Evolutionary conservation across 2,888 invertebrate genomes (phyloP), one percentile per base, ranked within the genome.

Genomic region (Cyclophora albipunctata): DNA sequence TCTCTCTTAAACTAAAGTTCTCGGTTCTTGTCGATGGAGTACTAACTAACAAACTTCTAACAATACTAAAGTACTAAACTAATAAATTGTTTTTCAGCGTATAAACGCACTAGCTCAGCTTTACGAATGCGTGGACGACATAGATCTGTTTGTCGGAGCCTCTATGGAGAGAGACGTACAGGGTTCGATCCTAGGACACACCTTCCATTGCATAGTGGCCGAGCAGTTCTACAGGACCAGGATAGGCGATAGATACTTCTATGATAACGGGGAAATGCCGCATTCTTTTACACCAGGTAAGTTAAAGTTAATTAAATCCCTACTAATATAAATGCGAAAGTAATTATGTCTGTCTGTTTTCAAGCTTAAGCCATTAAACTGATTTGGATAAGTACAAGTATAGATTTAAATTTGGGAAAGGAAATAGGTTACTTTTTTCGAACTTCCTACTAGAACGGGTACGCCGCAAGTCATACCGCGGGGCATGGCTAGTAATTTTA

Each of bases 151-250:
- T 48, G 94, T 96, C 4, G 98, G 96, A 2, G 97, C 94, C 0
- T 91, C 95, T 0, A 78, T 96, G 62, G 98, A 98, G 82, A 79
- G 83, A 0, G 92, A 93, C 50, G 92, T 96, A 1, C 90, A 91
- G 3, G 96, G 93, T 7, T 93, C 96, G 0, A 86, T 95, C 41
- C 90, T 95, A 1, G 97, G 98, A 0, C 96, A 96, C 47, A 96
- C 97, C 0, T 96, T 97, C 86, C 91, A 96, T 52, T 97, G 97
- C 73, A 93, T 98, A 55, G 86, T 97, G 7, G 93, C 94, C 0
- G 95, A 95, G 73, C 97, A 97, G 84, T 97, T 97, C 84, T 94
- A 92, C 73, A 89, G 95, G 63, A 94, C 96, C 3, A 91, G 96
- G 67, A 92, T 92, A 2, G 96, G 96, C 0, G 97, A 98, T 80